Conservation (phyloP, 2,113 vertebrate genomes). For the Prunella fulvescens region DNA sequence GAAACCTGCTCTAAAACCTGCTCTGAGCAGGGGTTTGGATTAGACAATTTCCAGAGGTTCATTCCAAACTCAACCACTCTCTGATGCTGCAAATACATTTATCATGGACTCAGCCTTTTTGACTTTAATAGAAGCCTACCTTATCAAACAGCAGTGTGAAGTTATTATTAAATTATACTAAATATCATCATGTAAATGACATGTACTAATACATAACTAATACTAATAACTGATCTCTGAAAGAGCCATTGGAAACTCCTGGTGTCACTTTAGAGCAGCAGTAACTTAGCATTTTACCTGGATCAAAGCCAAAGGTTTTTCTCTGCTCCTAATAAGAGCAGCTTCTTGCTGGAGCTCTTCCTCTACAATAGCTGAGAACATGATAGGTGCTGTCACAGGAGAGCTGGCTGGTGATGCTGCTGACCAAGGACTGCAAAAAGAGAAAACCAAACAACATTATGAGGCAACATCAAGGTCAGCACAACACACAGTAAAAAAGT, state of each 20-base stretch:
- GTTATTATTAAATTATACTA: neutral
- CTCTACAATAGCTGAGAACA: conserved; percentile 93
- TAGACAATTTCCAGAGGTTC: neutral
- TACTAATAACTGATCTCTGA: neutral
- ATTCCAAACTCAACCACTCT: neutral
- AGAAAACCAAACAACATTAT: neutral
- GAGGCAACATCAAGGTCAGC: neutral
- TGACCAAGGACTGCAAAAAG: conserved; percentile 86
- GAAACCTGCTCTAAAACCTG: neutral
- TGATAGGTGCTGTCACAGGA: conserved; percentile 73
- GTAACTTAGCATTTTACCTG: conserved; percentile 77
- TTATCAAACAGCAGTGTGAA: neutral
- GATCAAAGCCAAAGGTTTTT: conserved; percentile 94
- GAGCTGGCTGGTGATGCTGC: conserved; percentile 73
- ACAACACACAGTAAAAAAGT: neutral
- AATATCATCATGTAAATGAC: neutral
- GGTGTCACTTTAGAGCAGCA: neutral
- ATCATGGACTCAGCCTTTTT: neutral
- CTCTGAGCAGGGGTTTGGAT: neutral
- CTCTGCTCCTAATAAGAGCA: conserved; percentile 90
- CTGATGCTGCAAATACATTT: neutral
- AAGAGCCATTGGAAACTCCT: neutral
- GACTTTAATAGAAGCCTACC: neutral
- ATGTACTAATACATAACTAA: neutral
- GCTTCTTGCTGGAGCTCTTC: conserved; percentile 94